A percentile compares a stretch with the other conserved stretches of the same genome.
Evolutionary conservation across 1,140 invertebrate genomes (phyloP).

Genomic region (Drosophila aff.): DNA sequence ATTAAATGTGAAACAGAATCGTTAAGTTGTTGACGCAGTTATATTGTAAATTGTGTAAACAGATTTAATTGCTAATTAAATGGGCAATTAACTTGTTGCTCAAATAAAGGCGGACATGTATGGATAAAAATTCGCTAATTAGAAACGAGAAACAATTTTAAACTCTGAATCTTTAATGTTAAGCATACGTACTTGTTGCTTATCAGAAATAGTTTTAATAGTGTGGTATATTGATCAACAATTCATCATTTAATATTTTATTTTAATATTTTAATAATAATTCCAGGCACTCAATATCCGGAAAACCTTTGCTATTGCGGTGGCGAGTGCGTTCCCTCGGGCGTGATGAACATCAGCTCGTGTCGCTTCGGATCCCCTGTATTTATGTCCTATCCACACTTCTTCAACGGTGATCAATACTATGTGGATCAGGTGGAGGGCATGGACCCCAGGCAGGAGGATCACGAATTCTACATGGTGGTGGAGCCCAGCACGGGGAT

Average conservation of each 20-base stretch:
- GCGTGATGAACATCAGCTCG: slow-evolving; percentile 89
- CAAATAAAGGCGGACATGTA: no score
- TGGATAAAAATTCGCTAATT: no score
- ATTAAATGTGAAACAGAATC: not conserved
- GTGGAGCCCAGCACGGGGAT: slow-evolving; percentile 91
- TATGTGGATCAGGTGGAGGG: slow-evolving; percentile 89
- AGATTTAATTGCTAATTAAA: not conserved
- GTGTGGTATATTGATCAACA: no score
- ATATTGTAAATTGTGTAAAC: not conserved
- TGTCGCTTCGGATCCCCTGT: slow-evolving; percentile 92
- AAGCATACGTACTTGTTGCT: no score
- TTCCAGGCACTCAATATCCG: slow-evolving; percentile 86
- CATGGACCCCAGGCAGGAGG: slow-evolving; percentile 88
- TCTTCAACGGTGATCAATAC: slow-evolving; percentile 91
- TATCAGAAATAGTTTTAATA: no score
- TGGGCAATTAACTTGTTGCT: not conserved
- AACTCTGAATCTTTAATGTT: no score
- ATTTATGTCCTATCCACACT: slow-evolving; percentile 94
- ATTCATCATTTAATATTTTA: no score
- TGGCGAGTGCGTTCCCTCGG: slow-evolving; percentile 89
- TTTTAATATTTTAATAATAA: not conserved
- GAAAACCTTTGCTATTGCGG: slow-evolving; percentile 90
- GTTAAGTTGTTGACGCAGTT: not conserved
- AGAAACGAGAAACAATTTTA: no score
- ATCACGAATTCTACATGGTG: slow-evolving; percentile 90